These are phyloP conservation scores for Megaustenia siamemsis DNA, from an alignment of 2,888 invertebrate genomes.

Conservation along the genomic window DNA sequence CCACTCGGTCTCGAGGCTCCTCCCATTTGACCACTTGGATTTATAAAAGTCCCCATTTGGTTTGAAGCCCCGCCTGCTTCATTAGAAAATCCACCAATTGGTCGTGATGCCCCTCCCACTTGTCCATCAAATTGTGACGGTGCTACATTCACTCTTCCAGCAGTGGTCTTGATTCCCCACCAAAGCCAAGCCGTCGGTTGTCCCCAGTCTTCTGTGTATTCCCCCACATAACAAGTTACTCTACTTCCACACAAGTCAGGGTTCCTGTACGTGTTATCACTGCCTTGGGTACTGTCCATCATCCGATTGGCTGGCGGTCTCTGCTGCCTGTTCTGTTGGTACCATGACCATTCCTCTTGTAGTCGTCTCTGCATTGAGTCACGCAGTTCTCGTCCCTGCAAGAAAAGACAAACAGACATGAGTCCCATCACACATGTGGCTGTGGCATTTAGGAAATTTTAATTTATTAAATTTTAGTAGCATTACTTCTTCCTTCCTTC, in stretches of 20 bases:
- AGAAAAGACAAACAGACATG: not conserved
- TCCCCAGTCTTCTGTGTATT: slow-evolving; percentile 42
- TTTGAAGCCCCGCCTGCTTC: not conserved
- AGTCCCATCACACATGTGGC: not conserved
- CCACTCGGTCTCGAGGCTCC: not conserved
- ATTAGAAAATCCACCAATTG: not conserved
- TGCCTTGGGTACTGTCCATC: not conserved
- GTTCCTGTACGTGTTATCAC: not conserved
- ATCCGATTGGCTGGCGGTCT: no score
- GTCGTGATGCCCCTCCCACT: not conserved
- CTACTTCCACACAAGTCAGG: slow-evolving; percentile 24
- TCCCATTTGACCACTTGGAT: not conserved
- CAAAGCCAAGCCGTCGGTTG: slow-evolving; percentile 39
- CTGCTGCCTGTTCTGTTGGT: slow-evolving; percentile 17
- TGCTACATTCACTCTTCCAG: not conserved
- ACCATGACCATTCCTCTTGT: slow-evolving; percentile 44
- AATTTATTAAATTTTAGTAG: no score
- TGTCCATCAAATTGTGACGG: not conserved
- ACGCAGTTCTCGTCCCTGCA: slow-evolving; percentile 36
- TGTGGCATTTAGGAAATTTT: no score
- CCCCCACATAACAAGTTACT: slow-evolving; percentile 38
- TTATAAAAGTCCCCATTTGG: not conserved
- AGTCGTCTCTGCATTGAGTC: slow-evolving; percentile 41
- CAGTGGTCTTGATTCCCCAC: slow-evolving; percentile 39
- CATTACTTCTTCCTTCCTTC: no score